phyloP scores from a whole-genome alignment of 2,888 invertebrate genomes.

The Gastracanthus pulcherrimus region DNA sequence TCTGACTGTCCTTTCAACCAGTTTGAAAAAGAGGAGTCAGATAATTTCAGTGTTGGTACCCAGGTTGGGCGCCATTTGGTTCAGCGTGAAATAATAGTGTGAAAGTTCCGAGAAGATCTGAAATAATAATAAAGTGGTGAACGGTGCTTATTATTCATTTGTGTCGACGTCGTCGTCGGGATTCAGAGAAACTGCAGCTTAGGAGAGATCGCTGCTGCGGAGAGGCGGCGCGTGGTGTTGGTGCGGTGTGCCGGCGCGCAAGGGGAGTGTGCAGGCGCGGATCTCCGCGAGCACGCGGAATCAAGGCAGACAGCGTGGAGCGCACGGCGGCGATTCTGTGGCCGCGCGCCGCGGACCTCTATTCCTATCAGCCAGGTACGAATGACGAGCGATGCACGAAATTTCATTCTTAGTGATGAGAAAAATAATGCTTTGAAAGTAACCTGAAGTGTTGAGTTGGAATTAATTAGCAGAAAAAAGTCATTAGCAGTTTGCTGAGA shows the following conservation, averaged over 20 bases:
- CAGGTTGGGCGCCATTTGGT: too few species aligned
- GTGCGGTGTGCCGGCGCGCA: background rate
- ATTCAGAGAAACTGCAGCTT: too few species aligned
- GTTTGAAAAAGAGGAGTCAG: too few species aligned
- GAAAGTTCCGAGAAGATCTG: background rate
- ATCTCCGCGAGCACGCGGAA: constrained; percentile 72
- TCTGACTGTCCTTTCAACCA: too few species aligned
- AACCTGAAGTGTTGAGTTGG: too few species aligned
- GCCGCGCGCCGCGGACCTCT: constrained; percentile 76
- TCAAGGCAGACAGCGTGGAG: constrained; percentile 73
- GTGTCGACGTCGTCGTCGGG: too few species aligned
- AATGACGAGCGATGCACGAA: background rate
- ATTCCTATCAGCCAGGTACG: constrained; percentile 74
- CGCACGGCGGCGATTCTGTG: constrained; percentile 73
- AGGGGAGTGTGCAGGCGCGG: background rate
- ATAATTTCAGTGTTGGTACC: too few species aligned
- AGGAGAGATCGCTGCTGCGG: background rate
- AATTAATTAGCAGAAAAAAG: too few species aligned
- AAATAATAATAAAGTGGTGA: background rate
- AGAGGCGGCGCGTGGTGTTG: background rate
- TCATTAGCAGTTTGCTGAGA: too few species aligned
- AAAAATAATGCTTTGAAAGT: too few species aligned
- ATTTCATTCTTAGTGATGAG: too few species aligned
- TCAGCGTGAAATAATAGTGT: background rate
- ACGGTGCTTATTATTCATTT: too few species aligned